phyloP scores from a whole-genome alignment of 2,888 invertebrate genomes.

The Choreutis nemorana region DNA sequence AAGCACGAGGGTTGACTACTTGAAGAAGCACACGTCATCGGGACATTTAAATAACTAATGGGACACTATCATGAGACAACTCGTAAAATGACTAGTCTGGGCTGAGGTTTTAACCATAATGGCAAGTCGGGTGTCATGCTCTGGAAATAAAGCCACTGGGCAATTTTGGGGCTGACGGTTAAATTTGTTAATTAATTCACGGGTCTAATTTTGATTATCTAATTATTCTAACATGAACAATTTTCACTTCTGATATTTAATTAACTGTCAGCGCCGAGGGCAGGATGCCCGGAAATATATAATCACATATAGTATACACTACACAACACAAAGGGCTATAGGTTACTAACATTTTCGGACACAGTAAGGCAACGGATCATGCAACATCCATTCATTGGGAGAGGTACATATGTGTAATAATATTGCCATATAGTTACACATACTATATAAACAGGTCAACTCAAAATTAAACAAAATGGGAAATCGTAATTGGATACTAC shows the following conservation, averaged over 20 bases:
- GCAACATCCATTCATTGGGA: slow-evolving; percentile 58
- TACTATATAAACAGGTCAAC: no score
- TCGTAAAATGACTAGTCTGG: no score
- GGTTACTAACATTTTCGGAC: slow-evolving; percentile 54
- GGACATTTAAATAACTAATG: slow-evolving; percentile 41
- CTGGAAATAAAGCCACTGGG: slow-evolving; percentile 43
- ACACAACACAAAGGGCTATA: slow-evolving; percentile 63
- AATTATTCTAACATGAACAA: slow-evolving; percentile 1
- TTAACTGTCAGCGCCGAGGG: slow-evolving; percentile 56
- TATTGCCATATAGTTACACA: slow-evolving; percentile 31
- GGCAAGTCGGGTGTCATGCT: slow-evolving; percentile 54
- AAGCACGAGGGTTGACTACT: slow-evolving; percentile 53
- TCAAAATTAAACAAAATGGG: slow-evolving; percentile 22
- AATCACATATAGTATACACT: slow-evolving; percentile 47
- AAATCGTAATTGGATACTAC: slow-evolving; percentile 43
- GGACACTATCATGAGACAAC: slow-evolving; percentile 23
- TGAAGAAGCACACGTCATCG: slow-evolving; percentile 47
- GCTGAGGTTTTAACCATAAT: no score
- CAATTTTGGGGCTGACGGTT: slow-evolving; percentile 50
- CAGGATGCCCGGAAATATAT: slow-evolving; percentile 25
- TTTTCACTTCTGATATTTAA: slow-evolving; percentile 14
- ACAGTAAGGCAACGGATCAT: slow-evolving; percentile 63
- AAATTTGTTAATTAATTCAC: slow-evolving; percentile 20
- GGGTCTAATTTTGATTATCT: neutral
- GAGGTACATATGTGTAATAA: slow-evolving; percentile 30